Base-by-base conservation (phyloP, 2,113 vertebrate species). In the Gambusia holbrooki region DNA sequence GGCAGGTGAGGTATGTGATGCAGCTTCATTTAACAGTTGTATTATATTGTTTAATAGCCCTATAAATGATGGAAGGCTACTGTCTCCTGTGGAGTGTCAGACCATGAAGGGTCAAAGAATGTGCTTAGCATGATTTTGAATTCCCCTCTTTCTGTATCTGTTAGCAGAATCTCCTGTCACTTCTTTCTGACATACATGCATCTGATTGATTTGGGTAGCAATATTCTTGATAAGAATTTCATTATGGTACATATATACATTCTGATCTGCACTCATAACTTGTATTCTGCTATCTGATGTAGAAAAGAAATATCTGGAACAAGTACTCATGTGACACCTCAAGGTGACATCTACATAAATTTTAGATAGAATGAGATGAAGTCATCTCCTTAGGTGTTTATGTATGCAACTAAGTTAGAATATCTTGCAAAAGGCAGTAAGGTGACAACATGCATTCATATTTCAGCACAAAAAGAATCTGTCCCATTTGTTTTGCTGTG, bases 401-500 rank as follows among this genome's bases (percentile, higher is more conserved):
- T 69, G 29, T 19, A 15, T 3, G 6, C 2, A 22, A 54, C 40
- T 27, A 35, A 68, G 69, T 80, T 27, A 64, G 37, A 75, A 51
- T 68, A 78, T 22, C 19, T 8, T 28, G 40, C 28, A 69, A 76
- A 68, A 71, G 40, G 27, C 54, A 70, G 45, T n/a, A 58, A 48
- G 37, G 28, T 74, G 75, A 69, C 35, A 61, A 22, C 19, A 22
- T 45, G 25, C 19, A 73, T 85, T 69, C 32, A 76, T 73, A 33
- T 67, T 74, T 67, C 29, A 74, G 60, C 11, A 35, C n/a, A 37
- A 30, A 19, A 83, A 30, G 76, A 71, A 48, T 30, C 48, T 66
- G 45, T 65, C 62, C 60, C 32, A 40, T 27, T 58, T 70, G 19
- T 61, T 81, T 80, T 71, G 69, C 70, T 71, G 29, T 29, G 71